A percentile compares a stretch with the other conserved stretches of the same genome.
Conservation (phyloP, 1,140 invertebrate species). For the Drosophila neocordata region DNA sequence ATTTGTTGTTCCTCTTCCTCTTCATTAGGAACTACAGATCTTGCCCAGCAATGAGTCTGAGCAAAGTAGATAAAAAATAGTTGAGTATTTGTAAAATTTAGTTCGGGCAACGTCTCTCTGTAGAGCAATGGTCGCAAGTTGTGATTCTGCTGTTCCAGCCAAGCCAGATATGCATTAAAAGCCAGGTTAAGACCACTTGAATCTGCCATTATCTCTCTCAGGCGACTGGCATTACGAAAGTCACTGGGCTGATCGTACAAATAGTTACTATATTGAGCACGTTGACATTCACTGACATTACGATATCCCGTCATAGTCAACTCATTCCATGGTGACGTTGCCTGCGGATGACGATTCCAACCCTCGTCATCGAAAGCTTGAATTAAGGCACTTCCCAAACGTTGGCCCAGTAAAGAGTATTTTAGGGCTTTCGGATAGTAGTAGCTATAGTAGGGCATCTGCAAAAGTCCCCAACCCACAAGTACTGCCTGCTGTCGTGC, state of each 20-base stretch:
- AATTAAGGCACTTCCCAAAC: slow-evolving; percentile 96
- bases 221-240: slow-evolving; percentile 87
- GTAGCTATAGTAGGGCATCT: slow-evolving; percentile 95
- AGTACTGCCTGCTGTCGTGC: slow-evolving; percentile 95
- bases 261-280: slow-evolving; percentile 91
- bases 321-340: slow-evolving; percentile 94
- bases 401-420: slow-evolving; percentile 97
- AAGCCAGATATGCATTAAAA: slow-evolving; percentile 84
- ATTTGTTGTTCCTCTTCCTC: background rate
- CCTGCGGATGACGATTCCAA: slow-evolving; percentile 86
- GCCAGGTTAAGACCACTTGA: slow-evolving; percentile 85
- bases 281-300: slow-evolving; percentile 93
- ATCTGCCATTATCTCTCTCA: slow-evolving; percentile 90
- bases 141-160: slow-evolving; percentile 55
- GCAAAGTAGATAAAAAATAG: slow-evolving; percentile 90
- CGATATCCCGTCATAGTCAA: slow-evolving; percentile 94
- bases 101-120: slow-evolving; percentile 60
- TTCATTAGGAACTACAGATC: slow-evolving; percentile 21
- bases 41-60: slow-evolving; percentile 82
- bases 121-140: slow-evolving; percentile 26
- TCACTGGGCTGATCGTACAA: slow-evolving; percentile 66
- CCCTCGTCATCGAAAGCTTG: slow-evolving; percentile 98
- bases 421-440: slow-evolving; percentile 94
- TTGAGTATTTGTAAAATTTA: slow-evolving; percentile 84
- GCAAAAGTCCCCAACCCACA: slow-evolving; percentile 95